Conservation (phyloP, 2,888 invertebrate genomes). For the Calliopum simillimum region DNA sequence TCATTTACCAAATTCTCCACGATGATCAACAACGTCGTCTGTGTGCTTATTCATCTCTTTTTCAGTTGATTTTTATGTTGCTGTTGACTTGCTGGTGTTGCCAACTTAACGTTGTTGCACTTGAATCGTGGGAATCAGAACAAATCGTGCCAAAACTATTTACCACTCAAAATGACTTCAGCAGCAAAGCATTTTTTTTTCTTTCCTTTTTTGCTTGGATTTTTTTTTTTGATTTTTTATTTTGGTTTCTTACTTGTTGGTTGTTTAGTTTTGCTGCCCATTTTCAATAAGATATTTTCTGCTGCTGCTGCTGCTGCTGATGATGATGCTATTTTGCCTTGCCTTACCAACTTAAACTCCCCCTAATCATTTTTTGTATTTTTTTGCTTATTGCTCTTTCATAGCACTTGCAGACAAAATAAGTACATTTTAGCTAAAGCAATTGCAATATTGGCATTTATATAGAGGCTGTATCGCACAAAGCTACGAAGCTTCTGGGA, state of each 20-base stretch:
- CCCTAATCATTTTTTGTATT: slow-evolving; percentile 41
- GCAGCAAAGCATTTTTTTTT: slow-evolving; percentile 49
- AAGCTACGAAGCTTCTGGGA: no score
- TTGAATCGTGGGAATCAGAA: slow-evolving; percentile 57
- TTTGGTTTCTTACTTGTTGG: slow-evolving; percentile 36
- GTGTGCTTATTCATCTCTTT: no score
- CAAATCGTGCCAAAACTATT: slow-evolving; percentile 57
- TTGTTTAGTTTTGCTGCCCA: slow-evolving; percentile 22
- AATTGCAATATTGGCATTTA: no score
- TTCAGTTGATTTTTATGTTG: no score
- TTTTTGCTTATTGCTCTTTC: slow-evolving; percentile 2
- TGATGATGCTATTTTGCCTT: slow-evolving; percentile 18
- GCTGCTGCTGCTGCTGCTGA: slow-evolving; percentile 30
- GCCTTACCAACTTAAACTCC: slow-evolving; percentile 19
- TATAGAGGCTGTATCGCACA: no score
- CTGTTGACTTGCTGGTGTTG: slow-evolving; percentile 23
- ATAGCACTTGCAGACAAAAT: background rate
- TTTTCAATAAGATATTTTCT: slow-evolving; percentile 29
- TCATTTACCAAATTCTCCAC: no score
- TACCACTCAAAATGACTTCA: slow-evolving; percentile 53
- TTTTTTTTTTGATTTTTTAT: slow-evolving; percentile 35
- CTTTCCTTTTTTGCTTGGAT: slow-evolving; percentile 40
- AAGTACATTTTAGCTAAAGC: no score
- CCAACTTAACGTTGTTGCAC: slow-evolving; percentile 45
- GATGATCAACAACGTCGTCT: no score